Base-by-base conservation (phyloP, 2,888 invertebrate species). In the Lissonota sp. region DNA sequence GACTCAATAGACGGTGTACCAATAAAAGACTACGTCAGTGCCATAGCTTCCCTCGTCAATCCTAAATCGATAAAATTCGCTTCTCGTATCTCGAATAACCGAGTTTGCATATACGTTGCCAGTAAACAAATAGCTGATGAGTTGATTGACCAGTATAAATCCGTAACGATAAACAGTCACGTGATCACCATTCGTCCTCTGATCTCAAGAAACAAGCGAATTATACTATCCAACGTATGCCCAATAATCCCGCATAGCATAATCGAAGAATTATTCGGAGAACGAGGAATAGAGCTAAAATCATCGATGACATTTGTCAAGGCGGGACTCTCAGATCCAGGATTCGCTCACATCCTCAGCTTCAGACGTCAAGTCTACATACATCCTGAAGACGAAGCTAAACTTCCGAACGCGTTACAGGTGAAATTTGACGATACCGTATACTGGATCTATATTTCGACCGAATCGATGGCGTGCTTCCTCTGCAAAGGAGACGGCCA, bases 71-170 rank as follows among this genome's bases (percentile, higher is more conserved):
- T 84, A 6, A 40, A 69, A 42, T 80, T 71, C 26, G 76, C 69
- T 0, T 84, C 82, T 0, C 51, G 67, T 57, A 83, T 82, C 4
- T 75, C 83, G 4, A 71, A 79, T 16, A 71, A 69, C 39, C 39
- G 84, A 37, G 70, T 84, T 0, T 84, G 84, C 37, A 51, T 81
- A n/a, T 85, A 83, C 42, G 55, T 83, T 1, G 40, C 55, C 3
- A 74, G 26, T 12, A 66, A 78, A 62, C n/a, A 70, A 16, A 5
- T 73, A 10, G 79, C 64, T 10, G 73, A 81, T 0, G 66, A 78
- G 16, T 51, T 80, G 1, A 55, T 70, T 0, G 46, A 81, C 16
- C 60, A 16, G 6, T 64, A 80, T 5, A 67, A 70, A 12, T 16
- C 10, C 8, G 44, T 84, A 8, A 57, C 40, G 6, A 49, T 81